Conservation (phyloP, 2,888 invertebrate genomes). For the Eucera pruinosa region DNA sequence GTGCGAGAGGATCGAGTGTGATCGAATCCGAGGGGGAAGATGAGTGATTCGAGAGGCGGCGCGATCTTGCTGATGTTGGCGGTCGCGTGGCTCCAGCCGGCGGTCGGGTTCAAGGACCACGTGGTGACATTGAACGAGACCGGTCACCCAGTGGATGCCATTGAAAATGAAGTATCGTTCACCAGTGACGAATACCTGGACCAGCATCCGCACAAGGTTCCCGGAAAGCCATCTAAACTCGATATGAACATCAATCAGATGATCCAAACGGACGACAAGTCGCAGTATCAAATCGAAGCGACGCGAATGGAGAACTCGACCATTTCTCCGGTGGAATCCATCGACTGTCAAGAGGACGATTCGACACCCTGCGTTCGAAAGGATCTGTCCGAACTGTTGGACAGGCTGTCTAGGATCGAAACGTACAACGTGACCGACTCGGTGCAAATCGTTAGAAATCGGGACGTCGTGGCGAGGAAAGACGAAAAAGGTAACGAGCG, state of each 20-base stretch:
- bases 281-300: conserved; percentile 84
- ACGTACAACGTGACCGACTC: conserved; percentile 87
- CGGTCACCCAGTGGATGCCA: conserved; percentile 32
- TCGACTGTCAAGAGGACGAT: conserved; percentile 44
- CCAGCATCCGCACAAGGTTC: conserved; percentile 59
- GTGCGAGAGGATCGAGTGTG: background rate
- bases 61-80: conserved; percentile 68
- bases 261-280: conserved; percentile 79
- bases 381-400: conserved; percentile 86
- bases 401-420: conserved; percentile 86
- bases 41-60: conserved; percentile 66
- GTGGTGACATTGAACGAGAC: conserved; percentile 68
- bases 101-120: conserved; percentile 70
- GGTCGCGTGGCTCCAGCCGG: conserved; percentile 65
- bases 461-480: conserved; percentile 74
- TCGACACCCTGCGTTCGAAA: conserved; percentile 73
- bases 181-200: conserved; percentile 31
- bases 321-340: conserved; percentile 18
- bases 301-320: conserved; percentile 84
- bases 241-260: conserved; percentile 76
- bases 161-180: conserved; percentile 67
- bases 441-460: conserved; percentile 83
- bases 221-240: conserved; percentile 79
- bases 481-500: conserved; percentile 74
- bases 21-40: conserved; percentile 45